A percentile compares a stretch with the other conserved stretches of the same genome.
These are phyloP conservation scores for Cranoglanis bouderius DNA, from an alignment of 2,113 vertebrate species.

Conservation along the genomic window DNA sequence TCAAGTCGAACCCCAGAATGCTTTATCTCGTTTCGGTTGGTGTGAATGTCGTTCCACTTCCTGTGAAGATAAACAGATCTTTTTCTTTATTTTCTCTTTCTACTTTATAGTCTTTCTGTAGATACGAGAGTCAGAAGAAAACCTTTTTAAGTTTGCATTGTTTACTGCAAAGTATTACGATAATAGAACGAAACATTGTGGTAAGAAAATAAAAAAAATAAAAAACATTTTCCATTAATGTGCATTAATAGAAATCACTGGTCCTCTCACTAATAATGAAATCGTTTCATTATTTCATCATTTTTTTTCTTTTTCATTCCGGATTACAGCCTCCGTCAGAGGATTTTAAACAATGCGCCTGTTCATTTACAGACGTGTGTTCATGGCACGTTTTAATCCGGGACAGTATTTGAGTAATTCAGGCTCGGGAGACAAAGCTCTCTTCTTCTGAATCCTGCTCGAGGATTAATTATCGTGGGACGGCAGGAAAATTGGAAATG, in stretches of 20 bases:
- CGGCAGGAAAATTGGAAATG: constrained; percentile 45
- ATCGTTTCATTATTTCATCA: not conserved
- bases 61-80: not conserved
- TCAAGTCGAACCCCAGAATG: not conserved
- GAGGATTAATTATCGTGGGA: constrained; percentile 55
- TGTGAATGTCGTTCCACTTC: not conserved
- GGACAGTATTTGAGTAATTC: constrained; percentile 2
- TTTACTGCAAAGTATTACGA: not conserved
- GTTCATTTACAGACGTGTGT: not conserved
- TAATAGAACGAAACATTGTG: not conserved
- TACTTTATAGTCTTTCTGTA: not conserved
- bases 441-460: constrained; percentile 33
- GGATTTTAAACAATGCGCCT: constrained; percentile 14
- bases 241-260: not conserved
- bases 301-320: constrained; percentile 5
- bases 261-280: not conserved
- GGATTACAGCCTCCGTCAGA: constrained; percentile 9
- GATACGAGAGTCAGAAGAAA: not conserved
- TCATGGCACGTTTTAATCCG: constrained; percentile 2
- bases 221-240: not conserved
- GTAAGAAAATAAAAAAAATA: too few relatives aligned
- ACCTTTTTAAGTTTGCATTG: not conserved
- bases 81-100: not conserved
- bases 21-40: not conserved
- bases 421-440: constrained; percentile 40